phyloP scores from a whole-genome alignment of 1,140 invertebrate species.

The Cardiocondyla obscurior region DNA sequence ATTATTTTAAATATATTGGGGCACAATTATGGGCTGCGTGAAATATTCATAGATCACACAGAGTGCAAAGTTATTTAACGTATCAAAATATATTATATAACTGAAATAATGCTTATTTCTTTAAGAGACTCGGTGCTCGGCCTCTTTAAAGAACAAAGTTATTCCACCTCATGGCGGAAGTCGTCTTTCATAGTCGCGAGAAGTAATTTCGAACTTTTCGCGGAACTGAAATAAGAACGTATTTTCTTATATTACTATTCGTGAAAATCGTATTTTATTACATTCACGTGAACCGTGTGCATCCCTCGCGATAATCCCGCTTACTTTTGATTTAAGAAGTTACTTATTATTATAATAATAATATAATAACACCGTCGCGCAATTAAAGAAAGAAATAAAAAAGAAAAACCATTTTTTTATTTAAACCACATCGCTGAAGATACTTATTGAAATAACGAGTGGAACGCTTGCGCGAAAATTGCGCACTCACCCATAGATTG shows the following conservation, averaged over 20 bases:
- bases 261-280: conserved; percentile 52
- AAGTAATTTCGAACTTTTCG: conserved; percentile 53
- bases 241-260: conserved; percentile 38
- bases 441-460: conserved; percentile 29
- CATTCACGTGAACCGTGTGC: neutral
- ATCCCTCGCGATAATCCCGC: neutral
- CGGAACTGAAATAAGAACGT: conserved; percentile 41
- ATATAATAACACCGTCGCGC: too few species aligned
- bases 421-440: neutral
- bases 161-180: conserved; percentile 7
- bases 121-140: conserved; percentile 9
- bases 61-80: neutral
- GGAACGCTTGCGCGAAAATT: conserved; percentile 2
- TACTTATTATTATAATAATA: too few species aligned
- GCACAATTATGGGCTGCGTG: neutral
- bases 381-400: neutral
- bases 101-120: conserved; percentile 15
- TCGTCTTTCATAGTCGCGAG: conserved; percentile 39
- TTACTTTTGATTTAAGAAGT: neutral
- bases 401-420: too few species aligned
- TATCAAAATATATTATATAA: neutral
- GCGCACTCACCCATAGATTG: conserved; percentile 14
- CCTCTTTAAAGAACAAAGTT: conserved; percentile 45
- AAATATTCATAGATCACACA: neutral
- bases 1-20: neutral